Conservation (phyloP, 2,113 vertebrate genomes). For the Colius striatus region DNA sequence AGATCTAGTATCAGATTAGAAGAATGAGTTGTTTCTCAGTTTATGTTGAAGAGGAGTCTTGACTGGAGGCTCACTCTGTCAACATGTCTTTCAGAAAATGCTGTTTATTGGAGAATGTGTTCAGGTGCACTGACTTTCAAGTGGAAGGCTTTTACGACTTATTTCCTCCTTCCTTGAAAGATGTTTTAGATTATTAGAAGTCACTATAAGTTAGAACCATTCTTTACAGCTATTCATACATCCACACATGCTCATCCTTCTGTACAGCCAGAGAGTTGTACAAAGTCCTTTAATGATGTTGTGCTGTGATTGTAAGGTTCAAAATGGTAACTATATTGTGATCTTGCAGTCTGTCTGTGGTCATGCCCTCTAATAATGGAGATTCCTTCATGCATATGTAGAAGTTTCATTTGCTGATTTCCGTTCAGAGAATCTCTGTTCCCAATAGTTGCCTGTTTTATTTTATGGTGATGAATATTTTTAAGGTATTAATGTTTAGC, state of each 20-base stretch:
- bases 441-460: not conserved
- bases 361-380: not conserved
- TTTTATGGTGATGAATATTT: not conserved
- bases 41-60: not conserved
- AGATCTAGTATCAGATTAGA: not conserved
- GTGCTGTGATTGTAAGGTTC: not conserved
- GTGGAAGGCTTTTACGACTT: not conserved
- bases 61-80: not conserved
- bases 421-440: not conserved
- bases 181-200: not conserved
- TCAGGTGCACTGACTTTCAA: not conserved
- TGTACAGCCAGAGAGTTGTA: not conserved
- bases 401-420: not conserved
- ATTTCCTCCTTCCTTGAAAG: not conserved
- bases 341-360: not conserved
- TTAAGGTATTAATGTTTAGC: not conserved
- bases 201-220: not conserved
- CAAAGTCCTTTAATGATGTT: not conserved
- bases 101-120: not conserved
- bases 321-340: not conserved
- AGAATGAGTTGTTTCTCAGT: not conserved
- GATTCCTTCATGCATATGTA: rapidly evolving
- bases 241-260: rapidly evolving
- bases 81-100: not conserved
- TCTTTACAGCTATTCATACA: not conserved